These are phyloP conservation scores for Plagodis dolabraria DNA, from an alignment of 2,888 invertebrate species.

Conservation along the genomic window DNA sequence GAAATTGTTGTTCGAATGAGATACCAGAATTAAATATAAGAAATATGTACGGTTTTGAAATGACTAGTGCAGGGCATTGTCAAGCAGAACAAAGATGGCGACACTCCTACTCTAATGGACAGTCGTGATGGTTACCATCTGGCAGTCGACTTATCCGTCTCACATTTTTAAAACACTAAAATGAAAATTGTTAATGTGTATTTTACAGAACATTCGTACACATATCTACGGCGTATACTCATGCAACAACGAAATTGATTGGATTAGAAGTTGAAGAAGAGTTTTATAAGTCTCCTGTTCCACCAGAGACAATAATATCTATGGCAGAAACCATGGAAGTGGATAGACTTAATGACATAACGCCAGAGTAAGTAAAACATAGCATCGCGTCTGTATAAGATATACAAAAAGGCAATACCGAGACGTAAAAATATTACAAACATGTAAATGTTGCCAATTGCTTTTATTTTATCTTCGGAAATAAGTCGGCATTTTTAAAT, in stretches of 20 bases:
- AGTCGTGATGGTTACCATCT: no score
- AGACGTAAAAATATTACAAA: no score
- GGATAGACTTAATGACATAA: slow-evolving; percentile 1
- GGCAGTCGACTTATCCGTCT: no score
- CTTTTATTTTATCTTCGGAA: no score
- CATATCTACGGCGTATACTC: slow-evolving; percentile 58
- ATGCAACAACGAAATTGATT: slow-evolving; percentile 56
- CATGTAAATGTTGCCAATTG: no score
- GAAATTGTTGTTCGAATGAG: no score
- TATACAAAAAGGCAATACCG: no score
- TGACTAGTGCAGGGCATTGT: no score
- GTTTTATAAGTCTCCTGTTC: slow-evolving; percentile 12
- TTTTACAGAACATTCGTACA: slow-evolving; percentile 45
- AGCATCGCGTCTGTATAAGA: no score
- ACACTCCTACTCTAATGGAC: background rate
- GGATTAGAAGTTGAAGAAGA: slow-evolving; percentile 20
- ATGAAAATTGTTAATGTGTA: background rate
- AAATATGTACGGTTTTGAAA: background rate
- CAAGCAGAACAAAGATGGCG: background rate
- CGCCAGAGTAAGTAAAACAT: slow-evolving; percentile 7
- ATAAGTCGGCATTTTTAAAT: no score
- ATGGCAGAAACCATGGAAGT: slow-evolving; percentile 16
- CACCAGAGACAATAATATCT: slow-evolving; percentile 16
- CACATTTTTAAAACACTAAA: no score
- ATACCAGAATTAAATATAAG: no score